phyloP scores from a whole-genome alignment of 1,140 invertebrate genomes.

The Brachionus sp. region DNA sequence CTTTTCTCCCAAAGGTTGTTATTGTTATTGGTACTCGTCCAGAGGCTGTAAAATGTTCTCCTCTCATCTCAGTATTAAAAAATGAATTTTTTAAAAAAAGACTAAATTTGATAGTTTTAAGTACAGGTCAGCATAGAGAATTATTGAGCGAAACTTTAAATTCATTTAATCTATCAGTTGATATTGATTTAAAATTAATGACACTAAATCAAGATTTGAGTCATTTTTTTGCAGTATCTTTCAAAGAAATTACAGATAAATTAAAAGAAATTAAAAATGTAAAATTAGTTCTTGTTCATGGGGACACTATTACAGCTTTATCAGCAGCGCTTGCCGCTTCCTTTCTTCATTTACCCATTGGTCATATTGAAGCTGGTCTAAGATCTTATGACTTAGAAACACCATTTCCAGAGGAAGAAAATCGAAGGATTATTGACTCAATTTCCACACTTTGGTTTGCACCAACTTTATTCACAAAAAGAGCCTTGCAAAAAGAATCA shows the following conservation, averaged over 20 bases:
- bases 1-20: too few species aligned
- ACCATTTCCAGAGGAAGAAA: conserved; percentile 7
- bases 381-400: background rate
- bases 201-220: background rate
- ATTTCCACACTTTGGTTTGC: background rate
- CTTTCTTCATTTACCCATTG: background rate
- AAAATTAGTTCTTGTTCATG: background rate
- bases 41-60: background rate
- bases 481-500: background rate
- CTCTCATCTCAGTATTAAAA: background rate
- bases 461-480: background rate
- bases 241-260: background rate
- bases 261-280: background rate
- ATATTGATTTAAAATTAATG: conserved; percentile 6
- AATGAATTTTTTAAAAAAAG: background rate
- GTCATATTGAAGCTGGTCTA: conserved; percentile 27
- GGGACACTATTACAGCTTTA: background rate
- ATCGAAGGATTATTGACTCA: background rate
- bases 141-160: background rate
- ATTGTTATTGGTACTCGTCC: background rate
- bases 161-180: background rate
- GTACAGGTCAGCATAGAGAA: background rate
- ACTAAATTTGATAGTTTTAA: background rate
- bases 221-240: background rate
- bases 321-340: background rate